phyloP scores from a whole-genome alignment of 2,113 vertebrate species.

The Chaetodon trifascialis region DNA sequence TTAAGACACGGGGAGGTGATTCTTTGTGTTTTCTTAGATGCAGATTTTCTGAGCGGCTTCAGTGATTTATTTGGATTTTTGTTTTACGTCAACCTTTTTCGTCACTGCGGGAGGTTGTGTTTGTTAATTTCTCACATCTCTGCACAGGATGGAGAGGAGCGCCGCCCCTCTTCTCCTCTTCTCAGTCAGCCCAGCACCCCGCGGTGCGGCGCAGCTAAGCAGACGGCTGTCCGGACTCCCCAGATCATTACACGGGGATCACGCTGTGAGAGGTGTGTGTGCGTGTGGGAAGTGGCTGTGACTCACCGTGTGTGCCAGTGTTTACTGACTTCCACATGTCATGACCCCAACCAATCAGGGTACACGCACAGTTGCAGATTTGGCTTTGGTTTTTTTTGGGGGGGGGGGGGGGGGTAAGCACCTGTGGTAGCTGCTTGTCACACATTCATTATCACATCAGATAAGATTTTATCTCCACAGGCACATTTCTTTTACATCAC shows the following conservation, averaged over 20 bases:
- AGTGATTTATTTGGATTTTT: slow-evolving; percentile 53
- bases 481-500: slow-evolving; percentile 35
- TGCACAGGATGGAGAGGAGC: slow-evolving; percentile 51
- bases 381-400: slow-evolving; percentile 16
- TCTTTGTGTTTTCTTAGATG: slow-evolving; percentile 39
- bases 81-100: slow-evolving; percentile 40
- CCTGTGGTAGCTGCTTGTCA: slow-evolving; percentile 18
- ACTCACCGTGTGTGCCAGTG: slow-evolving; percentile 58
- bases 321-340: slow-evolving; percentile 71
- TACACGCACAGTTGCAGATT: not conserved
- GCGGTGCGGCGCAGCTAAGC: slow-evolving; percentile 55
- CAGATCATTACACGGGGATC: slow-evolving; percentile 74
- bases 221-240: slow-evolving; percentile 76
- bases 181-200: slow-evolving; percentile 60
- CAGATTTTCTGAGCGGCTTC: slow-evolving; percentile 35
- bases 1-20: slow-evolving; percentile 12
- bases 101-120: slow-evolving; percentile 58
- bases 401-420: not conserved
- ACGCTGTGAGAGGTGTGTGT: slow-evolving; percentile 71
- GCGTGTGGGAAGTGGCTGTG: slow-evolving; percentile 49
- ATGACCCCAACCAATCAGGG: slow-evolving; percentile 59
- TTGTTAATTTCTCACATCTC: slow-evolving; percentile 73
- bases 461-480: slow-evolving; percentile 39
- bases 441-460: slow-evolving; percentile 33
- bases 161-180: slow-evolving; percentile 44